Evolutionary conservation across 2,113 vertebrate species (phyloP).

Genomic region (Phrynosoma blainvillii): DNA sequence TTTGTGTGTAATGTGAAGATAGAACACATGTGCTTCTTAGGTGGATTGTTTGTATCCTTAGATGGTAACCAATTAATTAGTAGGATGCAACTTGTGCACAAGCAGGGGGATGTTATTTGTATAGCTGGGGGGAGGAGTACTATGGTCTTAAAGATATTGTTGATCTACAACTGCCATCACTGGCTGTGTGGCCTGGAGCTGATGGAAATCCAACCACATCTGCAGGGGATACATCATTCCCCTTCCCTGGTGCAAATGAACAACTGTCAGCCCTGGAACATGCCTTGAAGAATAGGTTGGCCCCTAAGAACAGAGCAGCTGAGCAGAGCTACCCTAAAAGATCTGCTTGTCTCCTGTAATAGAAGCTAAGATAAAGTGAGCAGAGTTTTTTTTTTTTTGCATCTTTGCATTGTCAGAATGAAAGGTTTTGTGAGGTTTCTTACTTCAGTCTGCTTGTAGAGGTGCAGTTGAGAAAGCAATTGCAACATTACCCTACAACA

Average conservation of each 20-base stretch:
- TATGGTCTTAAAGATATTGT: no score
- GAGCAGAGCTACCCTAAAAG: background rate
- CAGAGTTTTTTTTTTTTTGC: background rate
- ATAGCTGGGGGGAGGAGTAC: no score
- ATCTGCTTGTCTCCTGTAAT: background rate
- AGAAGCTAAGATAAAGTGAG: background rate
- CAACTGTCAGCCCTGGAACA: background rate
- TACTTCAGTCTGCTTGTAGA: conserved; percentile 30
- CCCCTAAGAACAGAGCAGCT: background rate
- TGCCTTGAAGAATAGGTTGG: background rate
- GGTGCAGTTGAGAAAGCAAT: background rate
- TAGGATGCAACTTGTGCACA: no score
- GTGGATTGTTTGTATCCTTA: no score
- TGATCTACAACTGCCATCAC: no score
- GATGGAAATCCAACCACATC: no score
- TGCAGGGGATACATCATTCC: no score
- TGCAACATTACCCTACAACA: conserved; percentile 11
- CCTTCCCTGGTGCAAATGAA: background rate
- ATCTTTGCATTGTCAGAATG: no score
- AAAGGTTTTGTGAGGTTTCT: background rate
- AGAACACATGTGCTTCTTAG: no score
- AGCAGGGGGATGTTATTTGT: no score
- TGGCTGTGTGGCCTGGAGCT: no score
- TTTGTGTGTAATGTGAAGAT: background rate
- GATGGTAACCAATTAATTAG: no score